A percentile compares a stretch with the other conserved stretches of the same genome.
phyloP scores from a whole-genome alignment of 2,113 vertebrate genomes.

The Labeo catla region DNA sequence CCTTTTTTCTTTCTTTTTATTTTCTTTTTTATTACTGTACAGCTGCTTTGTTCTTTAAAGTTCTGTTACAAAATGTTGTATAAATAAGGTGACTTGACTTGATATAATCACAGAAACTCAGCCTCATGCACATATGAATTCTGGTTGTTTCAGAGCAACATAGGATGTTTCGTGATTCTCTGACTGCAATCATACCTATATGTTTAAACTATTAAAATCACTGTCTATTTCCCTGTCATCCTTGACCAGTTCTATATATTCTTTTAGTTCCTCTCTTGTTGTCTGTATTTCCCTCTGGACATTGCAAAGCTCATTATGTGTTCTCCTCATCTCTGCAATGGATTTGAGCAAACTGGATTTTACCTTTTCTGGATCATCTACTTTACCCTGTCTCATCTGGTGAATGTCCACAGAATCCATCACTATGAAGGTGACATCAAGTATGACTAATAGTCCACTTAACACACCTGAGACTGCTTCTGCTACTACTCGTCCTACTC shows the following conservation, averaged over 20 bases:
- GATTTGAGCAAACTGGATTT: not conserved
- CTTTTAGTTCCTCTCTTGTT: not conserved
- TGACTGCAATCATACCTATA: not conserved
- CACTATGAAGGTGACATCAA: conserved; percentile 34
- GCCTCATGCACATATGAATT: no score
- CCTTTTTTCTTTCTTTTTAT: no score
- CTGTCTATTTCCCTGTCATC: not conserved
- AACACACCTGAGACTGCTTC: conserved; percentile 14
- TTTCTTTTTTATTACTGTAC: not conserved
- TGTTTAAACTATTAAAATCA: not conserved
- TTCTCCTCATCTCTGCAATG: conserved; percentile 7
- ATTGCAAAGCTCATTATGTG: not conserved
- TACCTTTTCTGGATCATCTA: not conserved
- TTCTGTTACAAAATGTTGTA: no score
- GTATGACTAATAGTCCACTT: conserved; percentile 7
- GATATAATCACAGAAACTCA: not conserved
- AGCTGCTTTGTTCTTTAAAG: no score
- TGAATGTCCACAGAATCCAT: conserved; percentile 38
- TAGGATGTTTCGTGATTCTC: no score
- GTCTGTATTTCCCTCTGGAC: not conserved
- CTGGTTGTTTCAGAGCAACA: no score
- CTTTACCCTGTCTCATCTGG: conserved; percentile 11
- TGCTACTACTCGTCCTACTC: conserved; percentile 18
- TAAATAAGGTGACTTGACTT: not conserved
- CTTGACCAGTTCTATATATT: not conserved